phyloP scores from a whole-genome alignment of 2,797 vertebrate genomes.

The Sebastes hubbsi region DNA sequence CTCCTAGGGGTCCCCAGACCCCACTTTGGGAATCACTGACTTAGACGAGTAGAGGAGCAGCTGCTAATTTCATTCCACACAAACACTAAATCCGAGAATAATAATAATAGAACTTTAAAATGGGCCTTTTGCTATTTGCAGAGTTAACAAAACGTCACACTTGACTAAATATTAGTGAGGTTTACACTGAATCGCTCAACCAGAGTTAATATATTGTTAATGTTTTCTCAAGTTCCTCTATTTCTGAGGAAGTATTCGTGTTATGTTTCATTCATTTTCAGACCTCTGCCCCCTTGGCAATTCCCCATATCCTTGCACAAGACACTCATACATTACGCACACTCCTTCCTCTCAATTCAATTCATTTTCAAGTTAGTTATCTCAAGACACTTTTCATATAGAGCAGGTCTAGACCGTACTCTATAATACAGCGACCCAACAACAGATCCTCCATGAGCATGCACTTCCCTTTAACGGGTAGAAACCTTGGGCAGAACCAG shows the following conservation, averaged over 20 bases:
- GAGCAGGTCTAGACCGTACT: no score
- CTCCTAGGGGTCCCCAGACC: no score
- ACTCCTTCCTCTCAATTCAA: neutral
- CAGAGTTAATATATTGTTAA: constrained; percentile 42
- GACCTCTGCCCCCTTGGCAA: neutral
- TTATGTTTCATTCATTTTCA: neutral
- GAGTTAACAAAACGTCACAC: neutral
- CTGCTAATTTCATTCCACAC: neutral
- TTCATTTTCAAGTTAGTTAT: neutral
- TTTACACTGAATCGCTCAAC: neutral
- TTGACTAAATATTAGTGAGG: constrained; percentile 1
- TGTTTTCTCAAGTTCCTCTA: constrained; percentile 19
- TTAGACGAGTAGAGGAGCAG: neutral
- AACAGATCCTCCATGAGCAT: no score
- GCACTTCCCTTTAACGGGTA: no score
- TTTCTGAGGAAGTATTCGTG: neutral
- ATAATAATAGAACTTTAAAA: neutral
- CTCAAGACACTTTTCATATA: no score
- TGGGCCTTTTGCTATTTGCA: neutral
- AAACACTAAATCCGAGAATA: neutral
- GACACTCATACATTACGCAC: neutral
- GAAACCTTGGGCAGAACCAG: no score
- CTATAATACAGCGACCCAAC: no score
- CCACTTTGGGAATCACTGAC: no score
- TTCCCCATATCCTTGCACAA: neutral